Evolutionary conservation across 2,888 invertebrate species (phyloP).

Genomic region (Anagyrus pseudococci): DNA sequence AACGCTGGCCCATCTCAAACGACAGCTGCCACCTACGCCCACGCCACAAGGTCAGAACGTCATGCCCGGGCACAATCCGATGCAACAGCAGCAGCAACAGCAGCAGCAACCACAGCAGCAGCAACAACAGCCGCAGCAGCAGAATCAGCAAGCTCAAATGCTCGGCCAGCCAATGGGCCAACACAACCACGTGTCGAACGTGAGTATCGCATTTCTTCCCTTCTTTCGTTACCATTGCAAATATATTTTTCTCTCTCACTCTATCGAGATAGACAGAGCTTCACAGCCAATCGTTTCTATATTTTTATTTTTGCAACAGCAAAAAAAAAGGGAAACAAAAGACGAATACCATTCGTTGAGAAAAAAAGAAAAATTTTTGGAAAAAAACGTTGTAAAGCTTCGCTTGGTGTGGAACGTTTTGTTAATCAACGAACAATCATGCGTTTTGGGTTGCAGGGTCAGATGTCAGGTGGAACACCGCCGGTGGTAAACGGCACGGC

Average conservation of each 20-base stretch:
- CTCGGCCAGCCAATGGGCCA: slow-evolving; percentile 55
- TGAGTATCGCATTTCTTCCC: slow-evolving; percentile 49
- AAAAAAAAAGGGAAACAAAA: too few relatives aligned
- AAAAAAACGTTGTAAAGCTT: too few relatives aligned
- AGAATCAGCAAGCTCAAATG: slow-evolving; percentile 52
- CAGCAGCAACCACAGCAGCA: slow-evolving; percentile 26
- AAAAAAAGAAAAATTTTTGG: too few relatives aligned
- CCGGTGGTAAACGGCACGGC: slow-evolving; percentile 54
- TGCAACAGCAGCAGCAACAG: slow-evolving; percentile 40
- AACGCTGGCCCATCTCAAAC: slow-evolving; percentile 79
- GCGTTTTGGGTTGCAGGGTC: slow-evolving; percentile 57
- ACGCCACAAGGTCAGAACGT: slow-evolving; percentile 56
- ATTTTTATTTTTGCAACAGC: too few relatives aligned
- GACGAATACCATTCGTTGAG: too few relatives aligned
- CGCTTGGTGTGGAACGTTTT: too few relatives aligned
- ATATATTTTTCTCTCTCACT: too few relatives aligned
- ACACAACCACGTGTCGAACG: slow-evolving; percentile 58
- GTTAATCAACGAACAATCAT: too few relatives aligned
- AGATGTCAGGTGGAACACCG: slow-evolving; percentile 55
- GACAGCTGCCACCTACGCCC: slow-evolving; percentile 66
- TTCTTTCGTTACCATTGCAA: too few relatives aligned
- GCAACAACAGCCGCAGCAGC: slow-evolving; percentile 18
- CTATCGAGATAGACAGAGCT: too few relatives aligned
- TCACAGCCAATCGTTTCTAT: too few relatives aligned
- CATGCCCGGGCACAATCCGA: slow-evolving; percentile 53